Evolutionary conservation across 2,888 invertebrate genomes (phyloP).

Genomic region (Dasysyrphus albostriatus): DNA sequence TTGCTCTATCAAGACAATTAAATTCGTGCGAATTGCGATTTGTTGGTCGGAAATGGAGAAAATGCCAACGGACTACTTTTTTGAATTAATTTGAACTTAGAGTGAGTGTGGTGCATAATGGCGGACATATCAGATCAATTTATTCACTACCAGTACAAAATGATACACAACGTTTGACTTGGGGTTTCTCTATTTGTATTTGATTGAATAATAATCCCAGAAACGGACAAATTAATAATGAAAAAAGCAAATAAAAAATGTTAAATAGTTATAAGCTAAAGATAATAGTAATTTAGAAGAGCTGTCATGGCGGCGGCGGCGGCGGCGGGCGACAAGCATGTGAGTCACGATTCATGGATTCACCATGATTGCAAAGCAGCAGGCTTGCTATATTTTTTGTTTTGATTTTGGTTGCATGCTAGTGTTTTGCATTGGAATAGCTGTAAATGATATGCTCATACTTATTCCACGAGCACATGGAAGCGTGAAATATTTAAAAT

Average conservation of each 20-base stretch:
- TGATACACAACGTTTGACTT: constrained; percentile 30
- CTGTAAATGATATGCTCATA: constrained; percentile 49
- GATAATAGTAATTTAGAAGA: constrained; percentile 29
- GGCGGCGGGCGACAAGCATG: constrained; percentile 6
- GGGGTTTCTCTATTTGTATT: constrained; percentile 5
- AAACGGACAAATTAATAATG: constrained; percentile 28
- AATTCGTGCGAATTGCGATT: constrained; percentile 57
- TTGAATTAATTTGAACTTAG: constrained; percentile 32
- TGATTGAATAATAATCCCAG: constrained; percentile 50
- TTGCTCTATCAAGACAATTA: constrained; percentile 41
- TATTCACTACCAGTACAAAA: constrained; percentile 8
- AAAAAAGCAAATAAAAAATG: constrained; percentile 23
- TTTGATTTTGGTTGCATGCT: constrained; percentile 24
- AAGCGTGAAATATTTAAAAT: constrained; percentile 52
- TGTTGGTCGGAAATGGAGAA: constrained; percentile 15
- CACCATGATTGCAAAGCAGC: constrained; percentile 18
- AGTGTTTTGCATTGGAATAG: constrained; percentile 50
- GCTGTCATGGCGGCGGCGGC: no score
- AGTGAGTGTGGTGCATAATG: not conserved
- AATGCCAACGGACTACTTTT: constrained; percentile 32
- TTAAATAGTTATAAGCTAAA: constrained; percentile 40
- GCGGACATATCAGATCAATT: not conserved
- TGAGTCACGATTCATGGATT: constrained; percentile 65
- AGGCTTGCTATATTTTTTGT: constrained; percentile 4
- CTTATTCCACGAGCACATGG: constrained; percentile 41